Evolutionary conservation across 2,888 invertebrate species (phyloP), one percentile per base, ranked within the genome.

Genomic region (Tanypteryx hageni): DNA sequence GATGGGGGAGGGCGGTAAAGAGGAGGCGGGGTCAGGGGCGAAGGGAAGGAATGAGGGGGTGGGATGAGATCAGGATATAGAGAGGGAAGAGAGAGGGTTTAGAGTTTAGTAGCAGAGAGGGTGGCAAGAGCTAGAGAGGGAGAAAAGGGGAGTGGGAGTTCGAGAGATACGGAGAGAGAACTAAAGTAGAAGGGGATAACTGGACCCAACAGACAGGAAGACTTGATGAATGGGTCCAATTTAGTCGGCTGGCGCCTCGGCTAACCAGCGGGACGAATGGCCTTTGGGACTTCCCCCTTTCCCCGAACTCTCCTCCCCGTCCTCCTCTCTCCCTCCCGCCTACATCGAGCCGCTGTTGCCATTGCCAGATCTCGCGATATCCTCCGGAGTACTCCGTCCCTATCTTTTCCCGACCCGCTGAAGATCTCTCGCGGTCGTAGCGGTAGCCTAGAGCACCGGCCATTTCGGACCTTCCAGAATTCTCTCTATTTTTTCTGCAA

Each of bases 251-350:
- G 92, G 83, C 92, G 92, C 92, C 92, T 92, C 64, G 92, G 92
- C 92, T 92, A 92, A 92, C 92, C 92, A 92, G 92, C 92, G 92
- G 92, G 92, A 92, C 92, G 92, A 92, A 92, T 92, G 64, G 89
- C 89, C 89, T 89, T 64, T 89, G 89, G 89, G 89, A 89, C 89
- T 89, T 89, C 44, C 89, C 64, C 57, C 58, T 57, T 22, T 14
- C 44, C 64, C 61, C 58, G 22, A 58, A 7, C 27, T 18, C 56
- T 57, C 83, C 56, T 16, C 7, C 16, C 27, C 57, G 11, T 44
- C 9, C 61, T 9, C 59, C 61, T 22, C 83, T 18, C 44, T 31
- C 44, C 44, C 58, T n/a, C 10, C 64, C 89, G 22, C 64, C 59
- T 31, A 44, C 68, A 44, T 68, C 76, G 89, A 64, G 64, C 64